Percentiles rank a stretch among this genome's conserved stretches.
phyloP scores from a whole-genome alignment of 2,888 invertebrate genomes.

The Macrostomum cliftonense region DNA sequence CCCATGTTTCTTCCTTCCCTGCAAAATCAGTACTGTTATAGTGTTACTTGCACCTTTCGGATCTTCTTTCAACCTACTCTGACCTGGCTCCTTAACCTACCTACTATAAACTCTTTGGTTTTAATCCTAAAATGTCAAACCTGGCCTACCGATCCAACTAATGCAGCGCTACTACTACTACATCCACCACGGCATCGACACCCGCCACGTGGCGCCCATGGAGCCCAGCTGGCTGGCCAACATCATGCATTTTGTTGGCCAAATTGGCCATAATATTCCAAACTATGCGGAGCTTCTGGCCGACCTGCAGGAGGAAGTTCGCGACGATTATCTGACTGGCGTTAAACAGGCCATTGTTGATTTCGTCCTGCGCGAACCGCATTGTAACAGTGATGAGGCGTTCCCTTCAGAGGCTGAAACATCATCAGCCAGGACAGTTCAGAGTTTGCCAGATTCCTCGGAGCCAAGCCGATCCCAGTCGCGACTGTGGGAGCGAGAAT shows the following conservation, averaged over 20 bases:
- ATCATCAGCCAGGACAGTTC: no score
- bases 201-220: constrained; percentile 65
- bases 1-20: no score
- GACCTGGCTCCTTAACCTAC: no score
- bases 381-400: constrained; percentile 31
- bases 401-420: constrained; percentile 31
- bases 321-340: constrained; percentile 63
- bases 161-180: constrained; percentile 71
- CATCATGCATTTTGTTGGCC: constrained; percentile 21
- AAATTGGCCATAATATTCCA: constrained; percentile 9
- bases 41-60: no score
- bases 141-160: no score
- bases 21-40: no score
- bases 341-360: constrained; percentile 71
- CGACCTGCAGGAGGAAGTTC: constrained; percentile 54
- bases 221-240: constrained; percentile 51
- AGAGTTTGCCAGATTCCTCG: constrained; percentile 26
- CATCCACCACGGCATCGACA: constrained; percentile 69
- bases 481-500: constrained; percentile 49
- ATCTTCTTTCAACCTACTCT: no score
- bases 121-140: no score
- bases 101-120: no score
- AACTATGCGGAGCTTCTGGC: constrained; percentile 31
- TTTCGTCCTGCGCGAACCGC: constrained; percentile 64
- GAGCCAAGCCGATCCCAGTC: constrained; percentile 46